Evolutionary conservation across 2,888 invertebrate species (phyloP).

Genomic region (Muscina levida): DNA sequence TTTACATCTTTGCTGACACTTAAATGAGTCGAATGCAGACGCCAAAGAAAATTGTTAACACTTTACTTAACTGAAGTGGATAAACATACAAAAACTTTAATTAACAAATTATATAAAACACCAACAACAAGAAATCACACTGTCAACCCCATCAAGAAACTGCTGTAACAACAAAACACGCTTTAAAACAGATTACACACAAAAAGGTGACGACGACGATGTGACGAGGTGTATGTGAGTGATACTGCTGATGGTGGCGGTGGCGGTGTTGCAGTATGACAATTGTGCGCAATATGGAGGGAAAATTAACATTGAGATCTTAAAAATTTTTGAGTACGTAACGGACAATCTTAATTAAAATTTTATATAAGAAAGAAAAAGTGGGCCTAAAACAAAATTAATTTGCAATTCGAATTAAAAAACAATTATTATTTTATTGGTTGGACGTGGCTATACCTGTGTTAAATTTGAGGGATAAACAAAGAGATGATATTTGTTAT

Average conservation of each 20-base stretch:
- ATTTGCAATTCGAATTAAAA: too few species aligned
- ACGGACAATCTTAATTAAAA: too few species aligned
- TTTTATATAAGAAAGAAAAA: too few species aligned
- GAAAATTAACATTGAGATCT: too few species aligned
- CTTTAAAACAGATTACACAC: constrained; percentile 49
- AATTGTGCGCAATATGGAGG: too few species aligned
- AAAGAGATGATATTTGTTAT: too few species aligned
- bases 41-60: constrained; percentile 47
- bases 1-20: not conserved
- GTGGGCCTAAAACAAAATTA: too few species aligned
- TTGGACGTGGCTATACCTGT: too few species aligned
- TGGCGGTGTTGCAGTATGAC: not conserved
- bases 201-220: constrained; percentile 37
- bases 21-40: not conserved
- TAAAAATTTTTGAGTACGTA: too few species aligned
- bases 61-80: constrained; percentile 51
- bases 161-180: constrained; percentile 39
- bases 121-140: constrained; percentile 42
- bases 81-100: constrained; percentile 59
- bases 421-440: too few species aligned
- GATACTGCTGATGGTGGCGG: not conserved
- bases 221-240: constrained; percentile 7
- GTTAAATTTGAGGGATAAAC: too few species aligned
- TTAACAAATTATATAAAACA: constrained; percentile 64
- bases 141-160: constrained; percentile 48